Conservation (phyloP, 2,888 invertebrate genomes). For the Nasonovia ribisnigri region DNA sequence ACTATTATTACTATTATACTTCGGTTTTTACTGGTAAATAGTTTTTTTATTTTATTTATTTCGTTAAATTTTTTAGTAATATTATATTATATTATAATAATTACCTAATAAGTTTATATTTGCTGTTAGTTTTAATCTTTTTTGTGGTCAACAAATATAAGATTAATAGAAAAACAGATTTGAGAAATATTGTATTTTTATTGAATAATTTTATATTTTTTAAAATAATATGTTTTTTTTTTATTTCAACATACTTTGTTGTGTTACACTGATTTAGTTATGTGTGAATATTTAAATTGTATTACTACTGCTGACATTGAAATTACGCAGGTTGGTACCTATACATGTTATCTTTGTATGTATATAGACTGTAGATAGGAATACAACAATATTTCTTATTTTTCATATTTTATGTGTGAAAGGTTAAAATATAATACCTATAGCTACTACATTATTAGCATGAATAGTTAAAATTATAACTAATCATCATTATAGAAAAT, state of each 20-base stretch:
- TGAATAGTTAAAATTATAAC: neutral
- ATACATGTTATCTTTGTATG: neutral
- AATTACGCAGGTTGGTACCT: neutral
- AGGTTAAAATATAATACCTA: neutral
- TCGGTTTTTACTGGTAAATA: neutral
- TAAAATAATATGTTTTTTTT: neutral
- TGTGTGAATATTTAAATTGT: neutral
- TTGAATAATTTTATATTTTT: neutral
- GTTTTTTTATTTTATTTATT: neutral
- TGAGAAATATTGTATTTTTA: neutral
- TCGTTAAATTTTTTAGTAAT: neutral
- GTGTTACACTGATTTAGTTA: neutral
- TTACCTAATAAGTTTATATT: neutral
- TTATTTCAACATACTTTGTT: neutral
- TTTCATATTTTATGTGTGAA: neutral
- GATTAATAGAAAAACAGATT: neutral
- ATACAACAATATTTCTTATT: neutral
- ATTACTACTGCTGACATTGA: neutral
- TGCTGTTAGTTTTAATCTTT: neutral
- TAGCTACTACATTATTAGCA: neutral
- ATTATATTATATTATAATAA: too few relatives aligned
- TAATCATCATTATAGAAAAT: neutral
- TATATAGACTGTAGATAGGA: neutral
- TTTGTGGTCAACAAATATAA: neutral
- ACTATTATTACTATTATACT: neutral